Conservation (phyloP, 2,113 vertebrate genomes). For the Girardinichthys multiradiatus region DNA sequence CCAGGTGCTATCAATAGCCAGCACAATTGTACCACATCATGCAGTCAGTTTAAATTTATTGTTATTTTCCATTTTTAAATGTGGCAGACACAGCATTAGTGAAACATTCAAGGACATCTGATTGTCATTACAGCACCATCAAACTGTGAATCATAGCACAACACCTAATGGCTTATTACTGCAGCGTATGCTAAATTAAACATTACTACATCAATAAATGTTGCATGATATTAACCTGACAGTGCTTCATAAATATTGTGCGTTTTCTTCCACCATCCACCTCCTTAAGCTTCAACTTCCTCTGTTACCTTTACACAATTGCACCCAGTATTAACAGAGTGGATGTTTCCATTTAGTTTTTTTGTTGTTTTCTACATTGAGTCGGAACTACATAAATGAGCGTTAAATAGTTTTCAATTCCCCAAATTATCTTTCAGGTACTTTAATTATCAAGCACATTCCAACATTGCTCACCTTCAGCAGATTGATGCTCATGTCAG, state of each 20-base stretch:
- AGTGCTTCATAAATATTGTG: constrained; percentile 77
- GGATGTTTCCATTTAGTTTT: constrained; percentile 37
- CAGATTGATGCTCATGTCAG: constrained; percentile 78
- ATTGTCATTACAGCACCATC: constrained; percentile 67
- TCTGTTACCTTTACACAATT: constrained; percentile 34
- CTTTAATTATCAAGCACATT: constrained; percentile 80
- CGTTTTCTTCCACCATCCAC: constrained; percentile 43
- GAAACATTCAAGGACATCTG: constrained; percentile 67
- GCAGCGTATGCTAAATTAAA: constrained; percentile 78
- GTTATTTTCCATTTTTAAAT: constrained; percentile 48
- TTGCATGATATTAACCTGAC: constrained; percentile 80
- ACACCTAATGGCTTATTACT: constrained; percentile 76
- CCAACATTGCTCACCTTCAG: constrained; percentile 65
- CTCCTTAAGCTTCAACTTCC: constrained; percentile 23
- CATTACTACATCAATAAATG: constrained; percentile 79
- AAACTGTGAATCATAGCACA: constrained; percentile 66
- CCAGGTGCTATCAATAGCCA: constrained; percentile 14
- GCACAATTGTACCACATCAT: constrained; percentile 3
- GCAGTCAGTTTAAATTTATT: constrained; percentile 55
- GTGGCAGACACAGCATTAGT: constrained; percentile 37
- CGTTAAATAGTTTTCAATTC: constrained; percentile 76
- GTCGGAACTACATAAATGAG: constrained; percentile 69
- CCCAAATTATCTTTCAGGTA: constrained; percentile 77
- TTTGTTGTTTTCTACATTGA: constrained; percentile 34
- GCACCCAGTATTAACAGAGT: constrained; percentile 43